Percentiles rank a stretch among this genome's conserved stretches.
These are phyloP conservation scores for Maniola hyperantus DNA, from an alignment of 2,888 invertebrate genomes.

Conservation along the genomic window DNA sequence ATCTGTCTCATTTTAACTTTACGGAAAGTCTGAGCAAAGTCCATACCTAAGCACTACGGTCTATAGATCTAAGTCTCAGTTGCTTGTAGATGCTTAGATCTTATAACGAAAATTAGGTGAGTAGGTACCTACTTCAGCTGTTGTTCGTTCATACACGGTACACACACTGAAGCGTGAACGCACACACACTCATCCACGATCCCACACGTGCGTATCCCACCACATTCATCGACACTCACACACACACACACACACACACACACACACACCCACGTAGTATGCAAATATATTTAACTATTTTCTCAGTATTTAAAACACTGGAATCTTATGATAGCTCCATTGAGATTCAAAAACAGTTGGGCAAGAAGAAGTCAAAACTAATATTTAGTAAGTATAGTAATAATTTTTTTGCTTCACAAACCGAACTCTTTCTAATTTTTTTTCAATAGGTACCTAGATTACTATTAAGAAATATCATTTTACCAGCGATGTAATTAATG, in stretches of 20 bases:
- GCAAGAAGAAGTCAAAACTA: too few species aligned
- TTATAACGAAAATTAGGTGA: background rate
- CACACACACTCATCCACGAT: background rate
- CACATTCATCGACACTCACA: background rate
- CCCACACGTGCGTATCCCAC: background rate
- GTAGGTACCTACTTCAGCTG: background rate
- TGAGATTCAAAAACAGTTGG: too few species aligned
- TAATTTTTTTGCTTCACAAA: too few species aligned
- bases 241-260: background rate
- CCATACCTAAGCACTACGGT: too few species aligned
- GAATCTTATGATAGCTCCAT: too few species aligned
- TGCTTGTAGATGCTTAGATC: background rate
- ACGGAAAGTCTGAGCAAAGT: too few species aligned
- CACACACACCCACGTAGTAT: background rate
- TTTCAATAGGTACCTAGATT: too few species aligned
- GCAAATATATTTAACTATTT: background rate
- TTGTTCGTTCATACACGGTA: background rate
- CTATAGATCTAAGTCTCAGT: background rate
- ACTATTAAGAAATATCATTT: constrained; percentile 20
- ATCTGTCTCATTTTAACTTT: too few species aligned
- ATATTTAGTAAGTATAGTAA: too few species aligned
- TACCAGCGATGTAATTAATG: constrained; percentile 27
- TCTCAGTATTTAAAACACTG: too few species aligned
- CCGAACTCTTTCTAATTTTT: too few species aligned
- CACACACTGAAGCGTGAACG: background rate